Evolutionary conservation across 1,140 invertebrate genomes (phyloP).

Genomic region (Rhopalosiphum maidis): DNA sequence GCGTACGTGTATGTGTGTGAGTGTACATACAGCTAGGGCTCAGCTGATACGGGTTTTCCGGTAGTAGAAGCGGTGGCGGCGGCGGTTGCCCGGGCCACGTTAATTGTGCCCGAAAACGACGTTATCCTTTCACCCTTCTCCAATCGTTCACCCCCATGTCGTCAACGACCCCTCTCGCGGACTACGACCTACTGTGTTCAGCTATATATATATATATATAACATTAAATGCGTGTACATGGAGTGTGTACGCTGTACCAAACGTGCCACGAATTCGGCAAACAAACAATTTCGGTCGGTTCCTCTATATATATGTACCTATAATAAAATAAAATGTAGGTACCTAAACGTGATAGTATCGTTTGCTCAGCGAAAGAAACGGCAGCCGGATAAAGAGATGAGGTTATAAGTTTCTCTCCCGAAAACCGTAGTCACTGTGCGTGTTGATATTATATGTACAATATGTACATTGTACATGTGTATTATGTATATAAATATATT

Average conservation of each 20-base stretch:
- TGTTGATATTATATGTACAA: neutral
- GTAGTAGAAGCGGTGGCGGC: neutral
- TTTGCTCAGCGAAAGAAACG: neutral
- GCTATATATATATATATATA: neutral
- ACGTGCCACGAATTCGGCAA: conserved; percentile 54
- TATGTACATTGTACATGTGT: no score
- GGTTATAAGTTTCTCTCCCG: neutral
- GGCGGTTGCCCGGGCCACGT: conserved; percentile 44
- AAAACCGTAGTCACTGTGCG: neutral
- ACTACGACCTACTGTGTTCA: neutral
- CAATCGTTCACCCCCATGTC: neutral
- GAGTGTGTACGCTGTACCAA: conserved; percentile 10
- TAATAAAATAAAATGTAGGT: conserved; percentile 29
- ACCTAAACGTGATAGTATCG: conserved; percentile 31
- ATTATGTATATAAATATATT: neutral
- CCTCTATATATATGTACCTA: neutral
- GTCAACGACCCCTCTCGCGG: neutral
- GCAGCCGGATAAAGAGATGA: neutral
- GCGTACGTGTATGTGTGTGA: neutral
- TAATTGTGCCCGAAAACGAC: conserved; percentile 45
- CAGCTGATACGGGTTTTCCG: conserved; percentile 13
- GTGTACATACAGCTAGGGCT: conserved; percentile 6
- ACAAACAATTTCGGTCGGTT: conserved; percentile 39
- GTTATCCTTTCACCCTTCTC: neutral
- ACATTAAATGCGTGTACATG: neutral